Percentiles rank a stretch among this genome's conserved stretches.
Evolutionary conservation across 2,113 vertebrate species (phyloP).

Genomic region (Microtus ochrogaster): DNA sequence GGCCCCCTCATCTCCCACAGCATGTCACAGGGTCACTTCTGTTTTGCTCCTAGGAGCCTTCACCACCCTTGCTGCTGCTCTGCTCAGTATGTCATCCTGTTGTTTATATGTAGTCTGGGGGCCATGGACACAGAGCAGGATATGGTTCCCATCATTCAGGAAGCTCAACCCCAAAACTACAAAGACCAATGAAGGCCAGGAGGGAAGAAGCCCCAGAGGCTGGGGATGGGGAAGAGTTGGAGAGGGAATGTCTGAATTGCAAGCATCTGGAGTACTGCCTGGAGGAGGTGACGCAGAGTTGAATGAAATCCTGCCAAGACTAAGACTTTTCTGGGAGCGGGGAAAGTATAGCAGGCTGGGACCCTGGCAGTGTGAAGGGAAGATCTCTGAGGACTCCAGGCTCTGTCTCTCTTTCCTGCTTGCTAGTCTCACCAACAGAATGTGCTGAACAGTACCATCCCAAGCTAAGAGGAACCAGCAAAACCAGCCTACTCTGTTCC

Average conservation of each 20-base stretch:
- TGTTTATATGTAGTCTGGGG: neutral
- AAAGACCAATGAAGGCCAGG: accelerated
- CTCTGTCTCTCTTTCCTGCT: neutral
- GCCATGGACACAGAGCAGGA: neutral
- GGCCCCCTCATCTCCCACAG: neutral
- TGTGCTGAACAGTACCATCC: neutral
- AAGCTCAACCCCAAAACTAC: neutral
- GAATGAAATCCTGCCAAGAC: neutral
- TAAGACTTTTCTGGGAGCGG: neutral
- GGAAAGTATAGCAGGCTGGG: neutral
- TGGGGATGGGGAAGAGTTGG: neutral
- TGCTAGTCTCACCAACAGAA: neutral
- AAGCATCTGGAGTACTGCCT: neutral
- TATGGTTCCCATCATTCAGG: accelerated
- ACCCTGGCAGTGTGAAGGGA: neutral
- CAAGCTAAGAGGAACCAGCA: neutral
- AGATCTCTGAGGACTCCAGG: neutral
- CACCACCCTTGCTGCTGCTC: accelerated
- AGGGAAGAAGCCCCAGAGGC: neutral
- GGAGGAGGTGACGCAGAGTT: neutral
- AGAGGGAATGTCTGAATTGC: neutral
- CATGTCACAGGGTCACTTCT: accelerated
- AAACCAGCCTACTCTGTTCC: neutral
- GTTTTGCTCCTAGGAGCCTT: neutral
- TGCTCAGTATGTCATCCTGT: neutral